phyloP scores from a whole-genome alignment of 1,140 invertebrate genomes.

The Agraylea sexmaculata region DNA sequence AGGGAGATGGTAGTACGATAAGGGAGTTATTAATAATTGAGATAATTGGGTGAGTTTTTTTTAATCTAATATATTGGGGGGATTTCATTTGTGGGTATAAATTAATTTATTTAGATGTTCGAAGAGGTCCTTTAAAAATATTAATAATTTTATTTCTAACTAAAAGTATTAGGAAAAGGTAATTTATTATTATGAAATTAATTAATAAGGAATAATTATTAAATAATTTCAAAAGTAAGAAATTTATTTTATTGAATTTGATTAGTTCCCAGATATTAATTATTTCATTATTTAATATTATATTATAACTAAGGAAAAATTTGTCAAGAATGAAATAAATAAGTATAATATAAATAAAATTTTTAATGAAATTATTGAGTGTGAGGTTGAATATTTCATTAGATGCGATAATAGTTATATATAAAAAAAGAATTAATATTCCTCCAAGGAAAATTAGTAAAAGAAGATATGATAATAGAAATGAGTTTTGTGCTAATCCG shows the following conservation, averaged over 20 bases:
- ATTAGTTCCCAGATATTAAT: conserved; percentile 23
- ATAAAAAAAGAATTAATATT: conserved; percentile 44
- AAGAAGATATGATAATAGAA: conserved; percentile 40
- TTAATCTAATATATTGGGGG: conserved; percentile 34
- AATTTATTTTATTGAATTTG: too few relatives aligned
- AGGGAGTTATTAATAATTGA: conserved; percentile 41
- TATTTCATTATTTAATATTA: conserved; percentile 21
- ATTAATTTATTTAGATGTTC: conserved; percentile 35
- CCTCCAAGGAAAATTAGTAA: conserved; percentile 43
- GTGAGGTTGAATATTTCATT: conserved; percentile 41
- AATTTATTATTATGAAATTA: conserved; percentile 37
- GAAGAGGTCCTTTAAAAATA: conserved; percentile 30
- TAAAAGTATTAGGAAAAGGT: conserved; percentile 40
- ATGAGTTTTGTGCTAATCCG: conserved; percentile 30
- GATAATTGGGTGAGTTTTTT: conserved; percentile 31
- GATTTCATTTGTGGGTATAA: conserved; percentile 33
- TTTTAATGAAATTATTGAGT: neutral
- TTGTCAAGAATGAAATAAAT: conserved; percentile 3
- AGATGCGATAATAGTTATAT: conserved; percentile 41
- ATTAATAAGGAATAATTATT: conserved; percentile 32
- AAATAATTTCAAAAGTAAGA: conserved; percentile 32
- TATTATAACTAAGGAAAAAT: neutral
- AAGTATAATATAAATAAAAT: conserved; percentile 4
- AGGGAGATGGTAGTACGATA: conserved; percentile 42
- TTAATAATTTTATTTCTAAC: conserved; percentile 36